Evolutionary conservation across 2,113 vertebrate genomes (phyloP).

Genomic region (Coracopsis vasa): DNA sequence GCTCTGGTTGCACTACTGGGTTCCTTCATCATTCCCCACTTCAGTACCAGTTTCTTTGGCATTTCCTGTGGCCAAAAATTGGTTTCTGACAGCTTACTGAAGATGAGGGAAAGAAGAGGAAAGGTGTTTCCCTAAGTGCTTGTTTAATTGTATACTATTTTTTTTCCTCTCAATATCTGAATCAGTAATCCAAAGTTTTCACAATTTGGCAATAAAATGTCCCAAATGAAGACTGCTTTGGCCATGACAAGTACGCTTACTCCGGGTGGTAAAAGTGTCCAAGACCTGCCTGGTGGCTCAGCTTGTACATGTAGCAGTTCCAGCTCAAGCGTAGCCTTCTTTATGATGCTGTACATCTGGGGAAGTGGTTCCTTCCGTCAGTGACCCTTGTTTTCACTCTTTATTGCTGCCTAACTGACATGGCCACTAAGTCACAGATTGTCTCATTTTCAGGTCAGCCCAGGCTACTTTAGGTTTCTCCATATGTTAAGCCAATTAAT

Average conservation of each 20-base stretch:
- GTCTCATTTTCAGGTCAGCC: not conserved
- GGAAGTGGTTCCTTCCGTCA: not conserved
- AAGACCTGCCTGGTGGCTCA: not conserved
- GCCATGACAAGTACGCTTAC: not conserved
- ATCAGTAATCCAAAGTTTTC: not conserved
- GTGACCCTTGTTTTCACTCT: not conserved
- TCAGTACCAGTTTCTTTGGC: not conserved
- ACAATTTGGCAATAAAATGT: not conserved
- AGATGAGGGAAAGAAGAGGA: not conserved
- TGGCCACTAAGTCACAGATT: not conserved
- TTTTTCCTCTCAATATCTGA: accelerated
- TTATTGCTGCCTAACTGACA: not conserved
- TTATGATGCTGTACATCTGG: not conserved
- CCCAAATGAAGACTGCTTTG: not conserved
- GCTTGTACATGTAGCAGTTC: not conserved
- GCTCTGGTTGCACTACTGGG: not conserved
- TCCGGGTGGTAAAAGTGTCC: not conserved
- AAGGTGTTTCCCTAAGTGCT: not conserved
- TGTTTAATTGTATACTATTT: not conserved
- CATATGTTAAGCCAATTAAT: not conserved
- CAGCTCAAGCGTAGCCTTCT: not conserved
- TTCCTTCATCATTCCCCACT: not conserved
- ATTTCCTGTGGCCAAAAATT: not conserved
- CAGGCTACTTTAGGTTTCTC: not conserved
- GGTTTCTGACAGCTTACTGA: not conserved